Evolutionary conservation across 2,113 vertebrate species (phyloP).

Genomic region (Sarotherodon lohbergeri): DNA sequence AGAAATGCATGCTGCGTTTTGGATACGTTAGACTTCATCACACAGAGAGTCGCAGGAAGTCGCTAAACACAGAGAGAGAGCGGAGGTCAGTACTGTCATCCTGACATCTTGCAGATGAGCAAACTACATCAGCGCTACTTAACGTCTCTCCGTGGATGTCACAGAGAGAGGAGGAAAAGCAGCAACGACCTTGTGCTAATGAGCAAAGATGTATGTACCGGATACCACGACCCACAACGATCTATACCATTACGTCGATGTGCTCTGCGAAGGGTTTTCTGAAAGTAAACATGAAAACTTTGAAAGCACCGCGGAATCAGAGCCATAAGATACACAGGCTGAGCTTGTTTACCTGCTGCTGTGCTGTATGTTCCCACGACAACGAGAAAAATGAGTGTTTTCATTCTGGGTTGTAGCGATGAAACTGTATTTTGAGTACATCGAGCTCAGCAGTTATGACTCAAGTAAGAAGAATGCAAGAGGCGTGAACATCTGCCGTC

Average conservation of each 20-base stretch:
- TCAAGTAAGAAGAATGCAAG: neutral
- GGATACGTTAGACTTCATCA: neutral
- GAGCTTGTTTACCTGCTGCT: neutral
- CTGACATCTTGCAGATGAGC: accelerated
- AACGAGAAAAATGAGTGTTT: accelerated
- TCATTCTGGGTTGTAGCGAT: neutral
- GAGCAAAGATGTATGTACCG: neutral
- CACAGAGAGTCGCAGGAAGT: neutral
- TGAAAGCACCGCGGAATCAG: neutral
- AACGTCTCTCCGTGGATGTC: neutral
- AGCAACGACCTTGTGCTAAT: neutral
- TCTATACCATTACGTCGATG: neutral
- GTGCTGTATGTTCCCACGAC: accelerated
- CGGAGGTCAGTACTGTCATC: neutral
- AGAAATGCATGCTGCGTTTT: neutral
- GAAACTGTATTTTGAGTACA: accelerated
- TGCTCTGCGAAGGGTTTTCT: neutral
- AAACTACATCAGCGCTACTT: neutral
- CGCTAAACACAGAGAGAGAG: neutral
- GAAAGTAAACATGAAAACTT: neutral
- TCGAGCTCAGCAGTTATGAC: neutral
- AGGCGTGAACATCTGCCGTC: neutral
- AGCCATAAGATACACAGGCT: accelerated
- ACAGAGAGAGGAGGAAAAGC: accelerated
- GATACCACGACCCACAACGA: neutral